Conservation (phyloP, 2,113 vertebrate species). For the Scatophagus argus region DNA sequence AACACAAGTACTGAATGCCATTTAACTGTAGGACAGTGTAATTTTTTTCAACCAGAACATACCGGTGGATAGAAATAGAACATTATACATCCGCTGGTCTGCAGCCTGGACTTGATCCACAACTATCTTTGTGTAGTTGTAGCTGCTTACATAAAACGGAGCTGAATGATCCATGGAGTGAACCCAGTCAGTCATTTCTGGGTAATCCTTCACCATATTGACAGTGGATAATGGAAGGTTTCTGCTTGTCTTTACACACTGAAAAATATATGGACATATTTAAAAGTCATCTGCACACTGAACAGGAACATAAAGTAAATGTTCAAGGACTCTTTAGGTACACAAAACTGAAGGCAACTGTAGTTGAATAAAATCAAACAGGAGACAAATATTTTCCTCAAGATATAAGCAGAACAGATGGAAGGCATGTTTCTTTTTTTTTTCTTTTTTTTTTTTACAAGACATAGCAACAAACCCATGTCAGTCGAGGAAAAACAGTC, state of each 20-base stretch:
- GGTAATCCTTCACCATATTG: conserved; percentile 74
- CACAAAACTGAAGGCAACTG: background rate
- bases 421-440: background rate
- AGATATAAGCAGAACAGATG: background rate
- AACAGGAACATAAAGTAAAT: background rate
- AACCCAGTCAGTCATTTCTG: conserved; percentile 84
- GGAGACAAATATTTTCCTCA: background rate
- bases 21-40: background rate
- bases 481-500: background rate
- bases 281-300: background rate
- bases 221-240: conserved; percentile 67
- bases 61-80: conserved; percentile 84
- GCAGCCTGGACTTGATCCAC: conserved; percentile 78
- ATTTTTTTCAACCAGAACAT: background rate
- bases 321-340: background rate
- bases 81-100: conserved; percentile 65
- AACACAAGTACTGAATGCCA: background rate
- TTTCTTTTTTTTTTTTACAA: too few species aligned
- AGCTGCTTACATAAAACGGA: conserved; percentile 80
- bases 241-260: conserved; percentile 81
- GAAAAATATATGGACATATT: conserved; percentile 28
- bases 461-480: background rate
- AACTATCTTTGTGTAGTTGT: conserved; percentile 82
- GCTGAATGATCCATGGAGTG: conserved; percentile 61
- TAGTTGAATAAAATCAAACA: background rate